Percentiles rank a stretch among this genome's conserved stretches.
phyloP scores from a whole-genome alignment of 2,797 vertebrate genomes.

The Chelmon rostratus region DNA sequence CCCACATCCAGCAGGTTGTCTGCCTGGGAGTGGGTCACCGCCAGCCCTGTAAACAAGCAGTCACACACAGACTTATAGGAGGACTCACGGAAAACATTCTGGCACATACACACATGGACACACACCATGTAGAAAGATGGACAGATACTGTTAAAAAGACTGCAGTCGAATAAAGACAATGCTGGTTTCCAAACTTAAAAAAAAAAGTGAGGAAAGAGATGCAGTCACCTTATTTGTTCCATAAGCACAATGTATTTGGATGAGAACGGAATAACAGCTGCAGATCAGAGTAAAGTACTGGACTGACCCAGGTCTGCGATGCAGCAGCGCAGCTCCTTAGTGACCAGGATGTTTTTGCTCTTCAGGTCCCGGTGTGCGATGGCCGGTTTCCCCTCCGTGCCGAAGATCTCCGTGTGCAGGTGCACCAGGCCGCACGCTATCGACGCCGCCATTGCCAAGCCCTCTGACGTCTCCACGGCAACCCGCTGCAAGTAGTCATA shows the following conservation, averaged over 20 bases:
- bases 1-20: constrained; percentile 89
- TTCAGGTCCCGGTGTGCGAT: constrained; percentile 90
- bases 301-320: constrained; percentile 88
- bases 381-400: constrained; percentile 89
- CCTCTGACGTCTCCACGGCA: constrained; percentile 86
- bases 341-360: constrained; percentile 90
- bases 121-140: too few species aligned
- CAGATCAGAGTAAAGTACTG: neutral
- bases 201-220: constrained; percentile 4
- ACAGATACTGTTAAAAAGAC: too few species aligned
- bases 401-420: constrained; percentile 89
- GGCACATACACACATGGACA: neutral
- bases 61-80: neutral
- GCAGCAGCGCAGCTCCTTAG: constrained; percentile 89
- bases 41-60: constrained; percentile 79
- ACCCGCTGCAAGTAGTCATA: constrained; percentile 89
- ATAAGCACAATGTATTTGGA: neutral
- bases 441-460: constrained; percentile 87
- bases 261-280: neutral
- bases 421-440: constrained; percentile 87
- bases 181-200: too few species aligned
- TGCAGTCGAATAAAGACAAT: neutral
- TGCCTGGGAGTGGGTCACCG: constrained; percentile 88
- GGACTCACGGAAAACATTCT: neutral
- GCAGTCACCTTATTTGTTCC: neutral